A percentile compares a stretch with the other conserved stretches of the same genome.
These are phyloP conservation scores for Calidris pugnax DNA, from an alignment of 2,113 vertebrate genomes.

Conservation along the genomic window DNA sequence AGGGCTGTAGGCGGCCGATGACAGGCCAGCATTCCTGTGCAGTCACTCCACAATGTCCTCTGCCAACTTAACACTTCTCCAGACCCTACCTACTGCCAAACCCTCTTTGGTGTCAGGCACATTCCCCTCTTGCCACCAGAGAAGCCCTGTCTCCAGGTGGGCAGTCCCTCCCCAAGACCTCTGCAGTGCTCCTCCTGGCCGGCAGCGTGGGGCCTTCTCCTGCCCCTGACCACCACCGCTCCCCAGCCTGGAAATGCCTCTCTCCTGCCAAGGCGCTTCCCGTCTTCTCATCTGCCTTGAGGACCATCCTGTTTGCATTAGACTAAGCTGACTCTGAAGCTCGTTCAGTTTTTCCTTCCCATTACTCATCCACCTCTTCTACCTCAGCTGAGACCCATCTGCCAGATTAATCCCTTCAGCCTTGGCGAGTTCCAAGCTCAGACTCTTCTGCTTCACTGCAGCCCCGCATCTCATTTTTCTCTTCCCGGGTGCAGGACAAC, in stretches of 20 bases:
- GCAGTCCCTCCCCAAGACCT: not conserved
- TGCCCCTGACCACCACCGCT: not conserved
- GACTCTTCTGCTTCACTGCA: not conserved
- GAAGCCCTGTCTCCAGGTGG: not conserved
- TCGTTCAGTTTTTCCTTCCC: slow-evolving; percentile 48
- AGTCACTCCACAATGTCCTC: not conserved
- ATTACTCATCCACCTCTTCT: slow-evolving; percentile 50
- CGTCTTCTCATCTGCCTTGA: not conserved
- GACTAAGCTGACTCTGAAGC: not conserved
- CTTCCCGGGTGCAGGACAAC: not conserved
- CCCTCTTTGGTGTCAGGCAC: not conserved
- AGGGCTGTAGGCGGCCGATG: not conserved
- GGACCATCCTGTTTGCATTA: slow-evolving; percentile 43
- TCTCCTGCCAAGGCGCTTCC: not conserved
- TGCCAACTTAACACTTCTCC: not conserved
- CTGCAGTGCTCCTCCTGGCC: not conserved
- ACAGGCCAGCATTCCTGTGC: not conserved
- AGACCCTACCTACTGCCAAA: not conserved
- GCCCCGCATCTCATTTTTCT: not conserved
- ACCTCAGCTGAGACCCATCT: slow-evolving; percentile 34
- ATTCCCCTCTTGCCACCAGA: not conserved
- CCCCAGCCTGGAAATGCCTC: slow-evolving; percentile 1
- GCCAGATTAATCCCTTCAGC: not conserved
- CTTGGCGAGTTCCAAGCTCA: not conserved
- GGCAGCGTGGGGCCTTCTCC: not conserved